phyloP scores from a whole-genome alignment of 2,113 vertebrate species.

The Ramphastos sulfuratus region DNA sequence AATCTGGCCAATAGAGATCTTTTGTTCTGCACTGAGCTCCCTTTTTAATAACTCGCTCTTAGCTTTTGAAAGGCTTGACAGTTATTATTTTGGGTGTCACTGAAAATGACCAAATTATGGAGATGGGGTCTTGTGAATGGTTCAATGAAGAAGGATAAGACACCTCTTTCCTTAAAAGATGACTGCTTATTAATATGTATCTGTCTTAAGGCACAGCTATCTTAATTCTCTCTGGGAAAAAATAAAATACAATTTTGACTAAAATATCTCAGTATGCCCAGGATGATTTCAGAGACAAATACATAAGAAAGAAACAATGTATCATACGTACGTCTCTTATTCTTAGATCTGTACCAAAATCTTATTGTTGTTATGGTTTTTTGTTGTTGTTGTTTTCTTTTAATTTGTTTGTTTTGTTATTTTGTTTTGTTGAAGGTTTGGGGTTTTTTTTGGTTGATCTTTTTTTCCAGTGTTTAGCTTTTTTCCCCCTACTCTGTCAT shows the following conservation, averaged over 20 bases:
- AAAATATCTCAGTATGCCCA: not conserved
- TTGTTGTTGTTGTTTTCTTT: not conserved
- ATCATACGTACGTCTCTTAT: not conserved
- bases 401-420: too few relatives aligned
- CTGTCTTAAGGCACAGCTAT: not conserved
- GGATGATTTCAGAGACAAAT: not conserved
- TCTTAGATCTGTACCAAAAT: not conserved
- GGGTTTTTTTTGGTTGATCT: too few relatives aligned
- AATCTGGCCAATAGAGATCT: rapidly evolving
- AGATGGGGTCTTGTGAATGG: not conserved
- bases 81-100: not conserved
- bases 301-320: not conserved
- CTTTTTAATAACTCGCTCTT: not conserved
- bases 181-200: not conserved
- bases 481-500: not conserved
- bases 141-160: not conserved
- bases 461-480: not conserved
- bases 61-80: not conserved
- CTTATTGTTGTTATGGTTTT: not conserved
- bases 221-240: not conserved
- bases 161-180: not conserved
- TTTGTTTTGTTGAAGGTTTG: too few relatives aligned
- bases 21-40: not conserved
- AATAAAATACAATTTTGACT: not conserved
- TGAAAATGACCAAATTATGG: not conserved